Evolutionary conservation across 2,113 vertebrate genomes (phyloP), one percentile per base, ranked within the genome.

Genomic region (Burhinus oedicnemus): DNA sequence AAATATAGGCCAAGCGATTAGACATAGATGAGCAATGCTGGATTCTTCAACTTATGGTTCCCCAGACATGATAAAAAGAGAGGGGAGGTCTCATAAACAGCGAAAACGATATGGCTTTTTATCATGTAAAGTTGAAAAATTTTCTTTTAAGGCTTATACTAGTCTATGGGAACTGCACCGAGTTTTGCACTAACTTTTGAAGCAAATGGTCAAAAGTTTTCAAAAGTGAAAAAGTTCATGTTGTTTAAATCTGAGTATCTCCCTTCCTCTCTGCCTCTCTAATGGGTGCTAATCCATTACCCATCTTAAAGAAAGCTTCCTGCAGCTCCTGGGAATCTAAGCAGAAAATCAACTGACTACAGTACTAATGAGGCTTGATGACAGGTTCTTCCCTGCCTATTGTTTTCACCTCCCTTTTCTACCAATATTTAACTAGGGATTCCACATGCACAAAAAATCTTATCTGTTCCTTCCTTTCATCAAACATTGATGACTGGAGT

Each of bases 281-380:
- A 81, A 23, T 29, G n/a, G n/a, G 40, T 80, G 55, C 38, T 55
- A 54, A 87, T 61, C 51, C 78, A 45, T 61, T 81, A 74, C 13
- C 27, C 34, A 84, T 27, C 55, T 81, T 78, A 78, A 78, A 87
- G 62, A 66, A 80, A 71, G 32, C 55, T 96, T 83, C 65, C 69
- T 66, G 55, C 23, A 8, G 8, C 44, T 94, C 8, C 60, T 84
- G 74, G 62, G 83, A 84, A 78, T 89, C 87, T 75, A 57, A 81
- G 82, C 17, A 23, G 65, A 93, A 94, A 91, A 94, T 72, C 80
- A 93, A 85, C 78, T 87, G 81, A 47, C 61, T 87, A 75, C 51
- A 62, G 64, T 82, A 85, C 65, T 91, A 95, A 90, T 95, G 69
- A 94, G 36, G 29, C 42, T 44, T 87, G 49, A 87, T 83, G 72